phyloP scores from a whole-genome alignment of 2,113 vertebrate species.

The Phycodurus eques region DNA sequence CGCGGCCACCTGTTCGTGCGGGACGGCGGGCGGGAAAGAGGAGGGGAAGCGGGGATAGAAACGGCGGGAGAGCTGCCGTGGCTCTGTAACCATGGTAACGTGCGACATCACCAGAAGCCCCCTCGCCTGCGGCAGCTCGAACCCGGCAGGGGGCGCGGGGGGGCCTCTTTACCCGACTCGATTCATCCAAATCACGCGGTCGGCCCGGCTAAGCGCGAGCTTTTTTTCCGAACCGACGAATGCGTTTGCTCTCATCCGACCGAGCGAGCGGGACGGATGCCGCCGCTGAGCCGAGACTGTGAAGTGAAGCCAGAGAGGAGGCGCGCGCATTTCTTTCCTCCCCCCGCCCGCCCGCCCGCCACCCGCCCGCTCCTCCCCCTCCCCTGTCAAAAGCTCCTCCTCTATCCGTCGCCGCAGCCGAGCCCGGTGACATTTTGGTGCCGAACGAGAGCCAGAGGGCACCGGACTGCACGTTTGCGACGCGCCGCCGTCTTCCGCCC shows the following conservation, averaged over 20 bases:
- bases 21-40: not conserved
- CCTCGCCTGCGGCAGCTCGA: slow-evolving; percentile 16
- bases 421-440: slow-evolving; percentile 54
- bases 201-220: slow-evolving; percentile 9
- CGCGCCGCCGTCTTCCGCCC: slow-evolving; percentile 49
- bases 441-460: slow-evolving; percentile 68
- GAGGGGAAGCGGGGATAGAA: not conserved
- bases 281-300: slow-evolving; percentile 28
- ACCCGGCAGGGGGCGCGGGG: not conserved
- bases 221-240: not conserved
- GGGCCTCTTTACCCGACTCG: slow-evolving; percentile 48
- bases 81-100: slow-evolving; percentile 73
- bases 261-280: slow-evolving; percentile 30
- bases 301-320: slow-evolving; percentile 41
- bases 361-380: not conserved
- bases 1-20: slow-evolving; percentile 45
- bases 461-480: slow-evolving; percentile 54
- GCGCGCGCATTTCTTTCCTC: slow-evolving; percentile 51
- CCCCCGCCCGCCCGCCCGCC: not conserved
- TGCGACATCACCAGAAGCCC: slow-evolving; percentile 45
- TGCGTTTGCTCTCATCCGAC: slow-evolving; percentile 17
- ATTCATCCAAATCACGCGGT: slow-evolving; percentile 15
- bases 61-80: slow-evolving; percentile 36
- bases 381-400: slow-evolving; percentile 62
- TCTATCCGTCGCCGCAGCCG: slow-evolving; percentile 51